These are phyloP conservation scores for Phylloscopus trochilus DNA, from an alignment of 2,113 vertebrate genomes.

Conservation along the genomic window DNA sequence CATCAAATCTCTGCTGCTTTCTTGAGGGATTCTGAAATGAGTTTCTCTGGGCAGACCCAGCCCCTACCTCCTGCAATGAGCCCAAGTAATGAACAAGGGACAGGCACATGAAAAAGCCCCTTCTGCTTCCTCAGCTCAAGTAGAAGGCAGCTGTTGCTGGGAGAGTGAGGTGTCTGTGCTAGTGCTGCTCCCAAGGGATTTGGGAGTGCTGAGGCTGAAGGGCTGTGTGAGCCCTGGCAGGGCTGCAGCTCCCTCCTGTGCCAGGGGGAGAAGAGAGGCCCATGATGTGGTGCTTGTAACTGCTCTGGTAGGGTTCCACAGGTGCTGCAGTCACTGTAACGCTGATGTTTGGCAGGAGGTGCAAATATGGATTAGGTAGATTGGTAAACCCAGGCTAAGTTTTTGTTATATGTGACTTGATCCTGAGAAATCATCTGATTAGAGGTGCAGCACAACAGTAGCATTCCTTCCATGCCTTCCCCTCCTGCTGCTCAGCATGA, in stretches of 20 bases:
- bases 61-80: not conserved
- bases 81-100: not conserved
- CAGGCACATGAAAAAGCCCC: rapidly evolving
- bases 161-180: not conserved
- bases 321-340: not conserved
- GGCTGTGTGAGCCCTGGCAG: not conserved
- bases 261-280: too few relatives aligned
- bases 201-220: not conserved
- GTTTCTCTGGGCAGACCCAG: not conserved
- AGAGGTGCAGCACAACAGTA: not conserved
- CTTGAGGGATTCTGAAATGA: not conserved
- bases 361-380: not conserved
- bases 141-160: not conserved
- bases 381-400: not conserved
- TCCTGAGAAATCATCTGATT: not conserved
- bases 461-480: not conserved
- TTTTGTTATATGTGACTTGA: not conserved
- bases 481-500: not conserved
- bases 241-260: not conserved
- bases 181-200: not conserved
- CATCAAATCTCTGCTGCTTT: not conserved
- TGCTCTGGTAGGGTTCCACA: not conserved
- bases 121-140: not conserved
- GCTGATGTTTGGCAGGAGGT: not conserved
- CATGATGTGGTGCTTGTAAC: rapidly evolving